Conservation (phyloP, 2,113 vertebrate genomes). For the Gymnarchus niloticus region DNA sequence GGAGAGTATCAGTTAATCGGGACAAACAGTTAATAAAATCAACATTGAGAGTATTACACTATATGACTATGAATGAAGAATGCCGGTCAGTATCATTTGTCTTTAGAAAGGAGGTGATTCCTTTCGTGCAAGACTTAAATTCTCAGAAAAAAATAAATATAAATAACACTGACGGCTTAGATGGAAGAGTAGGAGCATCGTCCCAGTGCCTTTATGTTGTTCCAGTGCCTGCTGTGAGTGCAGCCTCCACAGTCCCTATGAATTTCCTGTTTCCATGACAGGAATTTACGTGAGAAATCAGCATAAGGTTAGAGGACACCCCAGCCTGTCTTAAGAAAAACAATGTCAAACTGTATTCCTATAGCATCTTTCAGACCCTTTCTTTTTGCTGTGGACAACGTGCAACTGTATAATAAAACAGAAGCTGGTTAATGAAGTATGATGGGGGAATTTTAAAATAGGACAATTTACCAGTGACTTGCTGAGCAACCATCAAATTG, state of each 20-base stretch:
- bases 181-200: neutral
- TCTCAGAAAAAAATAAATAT: neutral
- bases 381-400: neutral
- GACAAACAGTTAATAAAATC: neutral
- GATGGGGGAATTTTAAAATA: too few species aligned
- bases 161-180: neutral
- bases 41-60: too few species aligned
- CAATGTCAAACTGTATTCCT: neutral
- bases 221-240: neutral
- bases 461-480: neutral
- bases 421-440: neutral
- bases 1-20: neutral
- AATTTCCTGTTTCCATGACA: neutral
- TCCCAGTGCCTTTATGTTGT: neutral
- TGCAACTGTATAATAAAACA: neutral
- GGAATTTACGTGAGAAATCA: neutral
- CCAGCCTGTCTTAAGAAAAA: neutral
- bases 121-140: too few species aligned
- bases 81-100: neutral
- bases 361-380: neutral
- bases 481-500: neutral
- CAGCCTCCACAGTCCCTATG: neutral
- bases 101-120: neutral
- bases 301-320: neutral
- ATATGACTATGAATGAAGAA: too few species aligned